A percentile compares a stretch with the other conserved stretches of the same genome.
Conservation (phyloP, 2,113 vertebrate species). For the Dendrocopos noguchii region DNA sequence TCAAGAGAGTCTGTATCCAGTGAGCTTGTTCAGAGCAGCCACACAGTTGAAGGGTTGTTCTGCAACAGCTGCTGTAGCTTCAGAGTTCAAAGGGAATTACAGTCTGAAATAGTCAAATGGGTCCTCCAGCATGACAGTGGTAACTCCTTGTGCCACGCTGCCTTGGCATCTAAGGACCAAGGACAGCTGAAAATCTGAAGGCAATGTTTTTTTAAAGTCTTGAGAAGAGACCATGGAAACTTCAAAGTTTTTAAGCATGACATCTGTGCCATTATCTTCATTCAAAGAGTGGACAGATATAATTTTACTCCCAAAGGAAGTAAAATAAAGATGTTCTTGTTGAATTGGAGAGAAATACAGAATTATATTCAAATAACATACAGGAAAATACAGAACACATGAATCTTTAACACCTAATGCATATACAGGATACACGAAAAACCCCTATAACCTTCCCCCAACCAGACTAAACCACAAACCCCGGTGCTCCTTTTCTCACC, state of each 20-base stretch:
- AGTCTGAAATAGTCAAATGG: neutral
- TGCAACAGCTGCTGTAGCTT: accelerated
- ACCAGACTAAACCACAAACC: too few relatives aligned
- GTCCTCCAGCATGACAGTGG: neutral
- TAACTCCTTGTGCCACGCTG: neutral
- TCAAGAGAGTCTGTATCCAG: neutral
- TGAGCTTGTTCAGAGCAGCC: neutral
- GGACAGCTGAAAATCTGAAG: neutral
- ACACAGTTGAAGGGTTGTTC: neutral
- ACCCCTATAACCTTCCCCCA: too few relatives aligned
- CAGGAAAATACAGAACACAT: too few relatives aligned
- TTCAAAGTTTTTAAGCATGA: neutral
- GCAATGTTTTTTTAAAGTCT: neutral
- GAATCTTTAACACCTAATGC: too few relatives aligned
- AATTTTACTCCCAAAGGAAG: too few relatives aligned
- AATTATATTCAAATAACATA: too few relatives aligned
- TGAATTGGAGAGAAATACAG: too few relatives aligned
- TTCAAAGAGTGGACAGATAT: too few relatives aligned
- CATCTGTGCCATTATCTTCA: neutral
- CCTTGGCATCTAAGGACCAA: neutral
- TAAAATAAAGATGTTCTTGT: too few relatives aligned
- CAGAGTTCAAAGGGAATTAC: neutral
- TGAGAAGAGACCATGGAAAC: neutral
- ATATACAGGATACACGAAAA: too few relatives aligned
- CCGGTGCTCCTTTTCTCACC: too few relatives aligned